phyloP scores from a whole-genome alignment of 2,797 vertebrate genomes.

The Tinamus major region DNA sequence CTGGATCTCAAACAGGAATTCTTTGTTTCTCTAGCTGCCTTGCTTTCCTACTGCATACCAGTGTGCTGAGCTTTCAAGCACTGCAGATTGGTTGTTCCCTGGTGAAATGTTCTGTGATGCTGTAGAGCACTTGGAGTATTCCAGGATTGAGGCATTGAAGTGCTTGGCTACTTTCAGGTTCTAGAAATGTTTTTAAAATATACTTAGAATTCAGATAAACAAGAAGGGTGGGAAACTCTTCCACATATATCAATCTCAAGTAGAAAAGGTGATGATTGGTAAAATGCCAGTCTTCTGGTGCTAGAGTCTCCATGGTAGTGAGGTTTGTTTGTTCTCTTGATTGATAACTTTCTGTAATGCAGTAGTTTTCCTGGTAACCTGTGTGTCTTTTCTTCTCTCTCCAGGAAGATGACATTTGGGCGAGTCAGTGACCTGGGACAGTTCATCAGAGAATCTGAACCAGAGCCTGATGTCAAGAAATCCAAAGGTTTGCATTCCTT shows the following conservation, averaged over 20 bases:
- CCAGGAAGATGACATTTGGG: conserved; percentile 97
- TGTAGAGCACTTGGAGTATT: not conserved
- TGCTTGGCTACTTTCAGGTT: not conserved
- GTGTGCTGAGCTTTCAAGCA: not conserved
- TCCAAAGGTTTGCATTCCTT: conserved; percentile 88
- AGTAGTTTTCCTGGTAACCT: not conserved
- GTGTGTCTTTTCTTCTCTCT: not conserved
- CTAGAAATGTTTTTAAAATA: not conserved
- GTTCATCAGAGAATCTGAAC: conserved; percentile 98
- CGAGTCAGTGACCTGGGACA: conserved; percentile 97
- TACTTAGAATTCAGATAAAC: rapidly evolving
- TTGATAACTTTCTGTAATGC: not conserved
- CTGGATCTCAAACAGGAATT: not conserved
- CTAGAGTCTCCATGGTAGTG: not conserved
- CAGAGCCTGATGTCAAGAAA: conserved; percentile 98
- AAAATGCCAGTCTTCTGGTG: not conserved
- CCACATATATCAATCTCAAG: not conserved
- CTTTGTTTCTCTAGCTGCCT: not conserved
- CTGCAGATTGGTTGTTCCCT: not conserved
- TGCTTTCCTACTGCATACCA: not conserved
- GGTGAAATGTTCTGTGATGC: not conserved
- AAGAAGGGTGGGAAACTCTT: not conserved
- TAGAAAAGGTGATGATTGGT: not conserved
- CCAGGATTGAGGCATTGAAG: not conserved
- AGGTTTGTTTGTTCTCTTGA: not conserved